These are phyloP conservation scores for Cossypha dichroa DNA, from an alignment of 2,797 vertebrate genomes.

Conservation along the genomic window DNA sequence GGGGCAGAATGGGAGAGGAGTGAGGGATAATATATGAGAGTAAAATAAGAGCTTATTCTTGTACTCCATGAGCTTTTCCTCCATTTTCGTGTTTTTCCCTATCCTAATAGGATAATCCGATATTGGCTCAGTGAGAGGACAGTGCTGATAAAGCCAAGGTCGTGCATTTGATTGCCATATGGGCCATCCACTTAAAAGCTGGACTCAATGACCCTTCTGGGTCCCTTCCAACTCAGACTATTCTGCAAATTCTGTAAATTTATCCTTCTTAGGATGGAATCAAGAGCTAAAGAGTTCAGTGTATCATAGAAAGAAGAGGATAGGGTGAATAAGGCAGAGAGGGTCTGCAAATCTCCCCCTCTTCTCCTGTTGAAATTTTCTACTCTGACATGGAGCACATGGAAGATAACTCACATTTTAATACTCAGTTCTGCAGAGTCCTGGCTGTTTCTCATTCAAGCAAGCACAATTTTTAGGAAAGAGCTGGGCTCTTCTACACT, in stretches of 20 bases:
- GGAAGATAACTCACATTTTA: not conserved
- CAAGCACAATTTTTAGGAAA: not conserved
- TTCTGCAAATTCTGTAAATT: not conserved
- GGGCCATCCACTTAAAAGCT: not conserved
- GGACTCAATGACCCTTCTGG: not conserved
- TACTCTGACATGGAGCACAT: not conserved
- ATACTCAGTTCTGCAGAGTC: not conserved
- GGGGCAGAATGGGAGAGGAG: not conserved
- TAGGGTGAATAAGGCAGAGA: not conserved
- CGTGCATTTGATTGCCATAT: fast-evolving
- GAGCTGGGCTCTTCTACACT: not conserved
- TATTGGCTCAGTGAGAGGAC: not conserved
- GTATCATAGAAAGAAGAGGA: not conserved
- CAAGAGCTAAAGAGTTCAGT: not conserved
- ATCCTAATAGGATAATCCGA: not conserved
- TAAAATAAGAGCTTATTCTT: not conserved
- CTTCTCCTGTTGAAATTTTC: not conserved
- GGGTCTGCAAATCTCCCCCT: not conserved
- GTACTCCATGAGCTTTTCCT: not conserved
- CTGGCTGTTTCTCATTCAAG: not conserved
- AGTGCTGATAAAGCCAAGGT: not conserved
- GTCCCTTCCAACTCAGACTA: not conserved
- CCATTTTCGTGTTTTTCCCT: not conserved
- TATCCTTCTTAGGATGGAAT: not conserved
- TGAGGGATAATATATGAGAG: not conserved